Conservation (phyloP, 2,888 invertebrate species). For the Diaphora mendica region DNA sequence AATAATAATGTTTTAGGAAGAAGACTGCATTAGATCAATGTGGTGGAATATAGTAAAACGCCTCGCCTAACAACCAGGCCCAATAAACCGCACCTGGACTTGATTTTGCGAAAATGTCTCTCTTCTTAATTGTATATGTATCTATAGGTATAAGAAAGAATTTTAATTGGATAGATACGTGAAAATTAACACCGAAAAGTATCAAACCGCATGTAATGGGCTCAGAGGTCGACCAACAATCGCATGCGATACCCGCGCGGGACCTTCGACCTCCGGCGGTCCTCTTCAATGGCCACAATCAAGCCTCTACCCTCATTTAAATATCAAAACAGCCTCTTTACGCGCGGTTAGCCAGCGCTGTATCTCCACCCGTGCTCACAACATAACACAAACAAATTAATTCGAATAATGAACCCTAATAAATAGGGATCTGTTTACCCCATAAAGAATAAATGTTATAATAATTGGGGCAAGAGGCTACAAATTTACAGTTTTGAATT, state of each 20-base stretch:
- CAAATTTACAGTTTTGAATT: slow-evolving; percentile 80
- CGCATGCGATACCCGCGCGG: slow-evolving; percentile 17
- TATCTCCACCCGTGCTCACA: slow-evolving; percentile 68
- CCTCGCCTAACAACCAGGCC: too few species aligned
- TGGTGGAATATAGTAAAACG: too few species aligned
- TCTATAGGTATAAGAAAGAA: not conserved
- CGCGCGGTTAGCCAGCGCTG: slow-evolving; percentile 69
- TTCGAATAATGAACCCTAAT: slow-evolving; percentile 85
- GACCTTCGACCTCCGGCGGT: slow-evolving; percentile 49
- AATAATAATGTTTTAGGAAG: too few species aligned
- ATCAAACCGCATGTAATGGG: slow-evolving; percentile 18
- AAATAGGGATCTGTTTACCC: slow-evolving; percentile 84
- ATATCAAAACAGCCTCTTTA: slow-evolving; percentile 83
- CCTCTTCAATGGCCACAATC: slow-evolving; percentile 76
- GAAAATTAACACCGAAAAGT: slow-evolving; percentile 12
- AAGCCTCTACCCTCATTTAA: slow-evolving; percentile 82
- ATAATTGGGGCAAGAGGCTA: slow-evolving; percentile 83
- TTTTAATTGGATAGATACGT: not conserved
- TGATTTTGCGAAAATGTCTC: not conserved
- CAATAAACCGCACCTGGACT: too few species aligned
- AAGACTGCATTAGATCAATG: too few species aligned
- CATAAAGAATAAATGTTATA: slow-evolving; percentile 85
- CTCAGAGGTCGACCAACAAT: slow-evolving; percentile 4
- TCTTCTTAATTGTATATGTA: not conserved
- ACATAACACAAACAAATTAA: slow-evolving; percentile 86